These are phyloP conservation scores for Gambusia affinis DNA, from an alignment of 2,113 vertebrate species.

Conservation along the genomic window DNA sequence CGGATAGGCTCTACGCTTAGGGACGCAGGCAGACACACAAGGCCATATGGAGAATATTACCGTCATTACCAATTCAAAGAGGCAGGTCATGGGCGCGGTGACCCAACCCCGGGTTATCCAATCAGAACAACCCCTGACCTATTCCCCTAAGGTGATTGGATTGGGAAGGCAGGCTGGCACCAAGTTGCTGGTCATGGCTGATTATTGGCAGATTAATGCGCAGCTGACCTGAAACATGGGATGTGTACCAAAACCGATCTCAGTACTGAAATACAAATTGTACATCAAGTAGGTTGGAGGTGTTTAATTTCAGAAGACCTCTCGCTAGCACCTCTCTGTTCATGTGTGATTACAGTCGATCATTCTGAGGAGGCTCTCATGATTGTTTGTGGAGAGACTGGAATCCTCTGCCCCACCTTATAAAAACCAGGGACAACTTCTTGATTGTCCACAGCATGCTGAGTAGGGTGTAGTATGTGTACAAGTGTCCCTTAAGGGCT, in stretches of 20 bases:
- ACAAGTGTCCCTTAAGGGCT: slow-evolving; percentile 50
- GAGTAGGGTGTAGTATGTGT: slow-evolving; percentile 30
- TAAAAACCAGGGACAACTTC: slow-evolving; percentile 27
- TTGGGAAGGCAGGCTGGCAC: slow-evolving; percentile 59
- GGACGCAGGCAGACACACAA: slow-evolving; percentile 21
- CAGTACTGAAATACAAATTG: not conserved
- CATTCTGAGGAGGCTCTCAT: slow-evolving; percentile 18
- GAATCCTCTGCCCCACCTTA: slow-evolving; percentile 18
- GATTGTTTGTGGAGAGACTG: slow-evolving; percentile 1
- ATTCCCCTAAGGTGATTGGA: slow-evolving; percentile 71
- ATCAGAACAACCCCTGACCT: slow-evolving; percentile 63
- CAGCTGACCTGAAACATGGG: slow-evolving; percentile 43
- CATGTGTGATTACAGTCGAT: slow-evolving; percentile 12
- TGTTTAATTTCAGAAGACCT: not conserved
- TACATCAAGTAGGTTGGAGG: not conserved
- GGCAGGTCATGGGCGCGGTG: slow-evolving; percentile 57
- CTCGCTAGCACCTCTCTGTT: not conserved
- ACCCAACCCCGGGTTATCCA: slow-evolving; percentile 74
- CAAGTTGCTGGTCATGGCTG: slow-evolving; percentile 34
- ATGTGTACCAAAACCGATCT: no score
- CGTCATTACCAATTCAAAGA: slow-evolving; percentile 76
- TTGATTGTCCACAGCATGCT: slow-evolving; percentile 41
- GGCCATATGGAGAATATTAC: slow-evolving; percentile 77
- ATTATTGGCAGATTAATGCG: slow-evolving; percentile 76
- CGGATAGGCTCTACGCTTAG: slow-evolving; percentile 34